Base-by-base conservation (phyloP, 2,113 vertebrate genomes). In the Colistium nudipinnis region DNA sequence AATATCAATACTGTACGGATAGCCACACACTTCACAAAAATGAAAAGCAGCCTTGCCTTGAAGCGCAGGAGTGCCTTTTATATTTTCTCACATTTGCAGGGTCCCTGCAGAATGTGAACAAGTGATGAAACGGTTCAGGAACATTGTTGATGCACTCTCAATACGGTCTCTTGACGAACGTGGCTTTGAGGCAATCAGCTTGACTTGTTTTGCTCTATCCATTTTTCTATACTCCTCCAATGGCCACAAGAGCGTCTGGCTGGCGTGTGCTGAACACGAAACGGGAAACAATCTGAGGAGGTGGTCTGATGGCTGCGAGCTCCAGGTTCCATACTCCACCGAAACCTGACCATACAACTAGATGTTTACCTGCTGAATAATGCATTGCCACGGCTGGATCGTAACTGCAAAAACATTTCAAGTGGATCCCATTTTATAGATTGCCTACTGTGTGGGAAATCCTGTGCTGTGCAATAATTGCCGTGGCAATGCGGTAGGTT, bases 1-100 rank as follows among this genome's bases (percentile, higher is more conserved):
- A 77, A 81, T 80, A 76, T 76, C 66, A 62, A 62, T 61, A 74
- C 62, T 25, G 47, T 24, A 45, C 4, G 20, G 56, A 76, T 7
- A 51, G 41, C 36, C 39, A 31, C 41, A 54, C 44, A 44, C 62
- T 72, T 70, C 24, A 63, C 30, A 69, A 77, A 72, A 59, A 48
- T 25, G 75, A 57, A 73, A 39, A 56, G 24, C 47, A 62, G 53
- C 35, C 38, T 78, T 54, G 72, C 74, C 66, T 81, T 62, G 60
- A 64, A 77, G 75, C 31, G 3, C 20, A n/a, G 33, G 28, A 56
- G 28, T 54, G 66, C 14, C 47, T 61, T 53, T 56, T 45, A 76
- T 49, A 62, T 70, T 64, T 70, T 8, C 52, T 35, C 5, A 24
- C 14, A 12, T 78, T 61, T 48, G 27, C 27, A 0, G 43, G 55